Conservation (phyloP, 1,140 invertebrate species). For the Phocides pigmalion region DNA sequence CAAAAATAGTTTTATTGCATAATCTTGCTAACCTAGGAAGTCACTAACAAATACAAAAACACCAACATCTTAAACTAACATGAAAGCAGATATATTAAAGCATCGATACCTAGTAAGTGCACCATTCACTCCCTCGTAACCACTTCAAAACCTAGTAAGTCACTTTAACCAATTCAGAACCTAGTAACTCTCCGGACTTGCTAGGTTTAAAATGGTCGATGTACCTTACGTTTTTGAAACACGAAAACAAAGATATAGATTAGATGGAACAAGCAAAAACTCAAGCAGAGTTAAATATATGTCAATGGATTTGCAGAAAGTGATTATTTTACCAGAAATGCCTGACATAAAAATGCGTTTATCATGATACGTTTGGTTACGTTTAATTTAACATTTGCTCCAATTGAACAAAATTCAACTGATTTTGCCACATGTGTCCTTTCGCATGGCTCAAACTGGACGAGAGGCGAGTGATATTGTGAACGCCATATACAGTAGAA, state of each 20-base stretch:
- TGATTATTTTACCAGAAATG: conserved; percentile 19
- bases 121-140: no score
- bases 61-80: conserved; percentile 16
- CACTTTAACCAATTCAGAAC: no score
- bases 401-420: conserved; percentile 22
- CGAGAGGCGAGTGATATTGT: conserved; percentile 29
- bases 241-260: conserved; percentile 9
- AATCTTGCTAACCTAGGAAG: no score
- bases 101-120: conserved; percentile 31
- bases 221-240: conserved; percentile 28
- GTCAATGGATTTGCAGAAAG: conserved; percentile 16
- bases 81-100: conserved; percentile 19
- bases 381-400: conserved; percentile 37
- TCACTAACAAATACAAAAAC: conserved; percentile 33
- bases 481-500: no score
- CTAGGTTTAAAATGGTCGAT: conserved; percentile 31
- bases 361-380: conserved; percentile 30
- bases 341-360: conserved; percentile 28
- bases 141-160: no score
- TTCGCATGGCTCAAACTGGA: conserved; percentile 22
- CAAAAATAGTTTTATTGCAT: no score
- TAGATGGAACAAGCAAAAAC: no score
- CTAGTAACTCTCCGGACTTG: no score
- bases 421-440: conserved; percentile 17
- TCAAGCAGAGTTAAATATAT: conserved; percentile 12